A percentile compares a stretch with the other conserved stretches of the same genome.
phyloP scores from a whole-genome alignment of 2,888 invertebrate genomes.

The Yponomeuta evonymella region DNA sequence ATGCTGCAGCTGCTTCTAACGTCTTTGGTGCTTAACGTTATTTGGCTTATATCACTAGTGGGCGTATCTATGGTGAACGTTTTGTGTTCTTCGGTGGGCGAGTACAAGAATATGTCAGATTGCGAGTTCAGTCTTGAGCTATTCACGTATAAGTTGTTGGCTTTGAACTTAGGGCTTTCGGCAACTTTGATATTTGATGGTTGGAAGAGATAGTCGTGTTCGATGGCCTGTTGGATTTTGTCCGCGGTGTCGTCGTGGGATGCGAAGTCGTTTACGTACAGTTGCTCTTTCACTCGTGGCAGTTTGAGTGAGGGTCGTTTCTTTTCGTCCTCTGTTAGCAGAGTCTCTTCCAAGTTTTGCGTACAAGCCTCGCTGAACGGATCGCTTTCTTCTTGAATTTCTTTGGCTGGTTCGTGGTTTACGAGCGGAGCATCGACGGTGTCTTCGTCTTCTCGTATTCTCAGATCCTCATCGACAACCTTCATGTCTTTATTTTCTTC shows the following conservation, averaged over 20 bases:
- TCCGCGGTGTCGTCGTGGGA: conserved; percentile 39
- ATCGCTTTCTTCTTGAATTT: conserved; percentile 38
- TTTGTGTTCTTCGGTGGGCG: conserved; percentile 70
- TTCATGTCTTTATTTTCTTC: conserved; percentile 67
- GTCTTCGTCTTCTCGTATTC: conserved; percentile 62
- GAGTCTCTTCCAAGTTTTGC: conserved; percentile 56
- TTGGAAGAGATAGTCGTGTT: conserved; percentile 77
- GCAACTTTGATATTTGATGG: conserved; percentile 79
- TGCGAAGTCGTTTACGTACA: conserved; percentile 68
- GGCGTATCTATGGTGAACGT: conserved; percentile 66
- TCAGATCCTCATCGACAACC: conserved; percentile 55
- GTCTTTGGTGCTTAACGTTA: conserved; percentile 63
- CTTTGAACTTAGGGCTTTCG: conserved; percentile 64
- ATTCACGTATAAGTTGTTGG: conserved; percentile 66
- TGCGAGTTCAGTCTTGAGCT: conserved; percentile 63
- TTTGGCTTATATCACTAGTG: conserved; percentile 70
- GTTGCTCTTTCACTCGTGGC: conserved; percentile 62
- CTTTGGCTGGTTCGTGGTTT: conserved; percentile 21
- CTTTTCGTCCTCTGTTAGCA: conserved; percentile 43
- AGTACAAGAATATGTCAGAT: conserved; percentile 63
- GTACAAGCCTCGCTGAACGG: conserved; percentile 71
- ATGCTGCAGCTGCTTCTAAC: conserved; percentile 52
- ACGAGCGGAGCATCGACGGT: conserved; percentile 55
- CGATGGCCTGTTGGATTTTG: conserved; percentile 68
- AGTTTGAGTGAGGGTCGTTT: conserved; percentile 64